Evolutionary conservation across 2,888 invertebrate species (phyloP), one percentile per base, ranked within the genome.

Genomic region (Euclidia mi): DNA sequence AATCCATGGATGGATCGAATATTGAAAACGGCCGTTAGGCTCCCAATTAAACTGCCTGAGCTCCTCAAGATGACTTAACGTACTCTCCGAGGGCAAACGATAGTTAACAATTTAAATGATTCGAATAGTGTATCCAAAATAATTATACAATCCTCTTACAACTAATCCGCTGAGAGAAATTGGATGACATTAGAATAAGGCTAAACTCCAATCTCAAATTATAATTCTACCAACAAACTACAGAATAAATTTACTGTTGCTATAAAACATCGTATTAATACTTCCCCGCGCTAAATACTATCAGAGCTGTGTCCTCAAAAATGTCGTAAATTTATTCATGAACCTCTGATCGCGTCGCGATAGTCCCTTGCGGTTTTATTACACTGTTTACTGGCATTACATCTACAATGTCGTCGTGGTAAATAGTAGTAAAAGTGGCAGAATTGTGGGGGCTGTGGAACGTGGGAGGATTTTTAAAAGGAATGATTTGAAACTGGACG

Each of bases 261-360:
- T 29, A 43, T 37, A 51, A 51, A 51, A 18, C 31, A 31, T 7
- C 38, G 17, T 28, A 47, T 55, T 55, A 55, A 55, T 47, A 55
- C 46, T 17, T 35, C 43, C 35, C 38, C 25, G 28, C 14, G 35
- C 48, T 55, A 55, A 55, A 55, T 55, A 55, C 43, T 56, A 49
- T 49, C 56, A 48, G 37, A n/a, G 29, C 14, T 25, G 15, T 28
- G 49, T n/a, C n/a, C n/a, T n/a, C n/a, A n/a, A n/a, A n/a, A n/a
- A n/a, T n/a, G n/a, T n/a, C n/a, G n/a, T n/a, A n/a, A n/a, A n/a
- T n/a, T n/a, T n/a, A n/a, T n/a, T 82, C 84, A 84, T 83, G 83
- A 82, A 73, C 53, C 76, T 70, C 78, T 79, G 84, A 85, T 84
- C 83, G 80, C 62, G 65, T 71, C 72, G 60, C 71, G 81, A 76